Evolutionary conservation across 2,797 vertebrate species (phyloP).

Genomic region (Sylvilagus floridanus): DNA sequence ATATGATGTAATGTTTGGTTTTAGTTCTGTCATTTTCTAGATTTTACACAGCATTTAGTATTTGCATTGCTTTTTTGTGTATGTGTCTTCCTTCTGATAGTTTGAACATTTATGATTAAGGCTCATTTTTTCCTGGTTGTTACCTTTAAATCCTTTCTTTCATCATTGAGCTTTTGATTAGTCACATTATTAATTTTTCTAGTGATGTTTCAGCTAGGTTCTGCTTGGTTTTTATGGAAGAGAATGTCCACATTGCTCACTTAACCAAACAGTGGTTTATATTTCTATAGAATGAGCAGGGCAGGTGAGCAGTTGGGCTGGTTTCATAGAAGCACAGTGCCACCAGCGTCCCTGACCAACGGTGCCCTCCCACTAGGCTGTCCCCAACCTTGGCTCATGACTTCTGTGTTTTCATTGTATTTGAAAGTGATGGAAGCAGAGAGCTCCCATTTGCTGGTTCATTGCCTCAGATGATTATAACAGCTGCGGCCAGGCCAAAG

Average conservation of each 20-base stretch:
- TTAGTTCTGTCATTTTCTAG: slow-evolving; percentile 4
- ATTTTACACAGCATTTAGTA: not conserved
- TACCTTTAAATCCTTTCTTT: not conserved
- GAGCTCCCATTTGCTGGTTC: too few relatives aligned
- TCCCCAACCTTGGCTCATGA: not conserved
- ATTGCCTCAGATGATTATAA: too few relatives aligned
- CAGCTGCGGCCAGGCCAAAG: too few relatives aligned
- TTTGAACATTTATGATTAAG: not conserved
- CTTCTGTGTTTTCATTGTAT: not conserved
- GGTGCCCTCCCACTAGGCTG: not conserved
- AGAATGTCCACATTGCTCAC: not conserved
- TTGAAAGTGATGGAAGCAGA: too few relatives aligned
- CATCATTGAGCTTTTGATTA: not conserved
- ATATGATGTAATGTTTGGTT: not conserved
- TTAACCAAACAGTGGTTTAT: not conserved
- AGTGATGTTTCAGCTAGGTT: slow-evolving; percentile 5
- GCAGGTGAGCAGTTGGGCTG: not conserved
- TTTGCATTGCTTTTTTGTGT: not conserved
- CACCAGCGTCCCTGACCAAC: not conserved
- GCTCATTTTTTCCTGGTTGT: not conserved
- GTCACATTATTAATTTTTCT: not conserved
- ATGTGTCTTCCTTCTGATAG: not conserved
- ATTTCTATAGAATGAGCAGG: not conserved
- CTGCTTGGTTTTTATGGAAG: slow-evolving; percentile 19
- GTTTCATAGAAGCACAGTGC: not conserved